Conservation (phyloP, 2,797 vertebrate species). For the Chromis chromis region DNA sequence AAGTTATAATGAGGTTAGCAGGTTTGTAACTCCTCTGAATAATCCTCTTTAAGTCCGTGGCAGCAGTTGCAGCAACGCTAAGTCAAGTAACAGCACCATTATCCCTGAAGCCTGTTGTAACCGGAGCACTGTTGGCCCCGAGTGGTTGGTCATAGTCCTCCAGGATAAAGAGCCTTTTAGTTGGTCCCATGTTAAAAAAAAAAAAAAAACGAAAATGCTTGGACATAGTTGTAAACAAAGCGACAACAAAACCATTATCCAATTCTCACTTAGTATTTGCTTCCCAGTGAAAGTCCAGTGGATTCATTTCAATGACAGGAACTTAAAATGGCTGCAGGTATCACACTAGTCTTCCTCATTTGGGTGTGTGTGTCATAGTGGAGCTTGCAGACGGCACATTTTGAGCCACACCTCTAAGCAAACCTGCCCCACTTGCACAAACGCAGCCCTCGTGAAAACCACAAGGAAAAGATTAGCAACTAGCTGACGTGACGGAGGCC, state of each 20-base stretch:
- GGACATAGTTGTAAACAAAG: background rate
- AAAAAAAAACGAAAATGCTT: background rate
- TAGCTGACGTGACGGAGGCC: conserved; percentile 35
- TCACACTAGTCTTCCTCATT: background rate
- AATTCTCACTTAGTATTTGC: background rate
- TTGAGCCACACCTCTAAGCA: conserved; percentile 27
- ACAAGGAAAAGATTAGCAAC: conserved; percentile 82
- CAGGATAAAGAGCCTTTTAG: conserved; percentile 31
- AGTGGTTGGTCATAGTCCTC: conserved; percentile 5
- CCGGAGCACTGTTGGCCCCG: conserved; percentile 19
- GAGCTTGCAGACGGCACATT: conserved; percentile 3
- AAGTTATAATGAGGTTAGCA: conserved; percentile 74
- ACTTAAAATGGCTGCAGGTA: conserved; percentile 3
- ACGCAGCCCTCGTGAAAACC: conserved; percentile 75
- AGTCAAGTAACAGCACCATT: conserved; percentile 64
- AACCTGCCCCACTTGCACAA: conserved; percentile 25
- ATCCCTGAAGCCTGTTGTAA: conserved; percentile 63
- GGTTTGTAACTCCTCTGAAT: conserved; percentile 72
- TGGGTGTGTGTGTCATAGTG: conserved; percentile 7
- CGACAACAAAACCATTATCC: background rate
- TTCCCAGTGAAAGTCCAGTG: background rate
- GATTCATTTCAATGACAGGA: background rate
- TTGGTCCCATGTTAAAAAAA: background rate
- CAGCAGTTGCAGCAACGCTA: conserved; percentile 54
- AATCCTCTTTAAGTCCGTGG: conserved; percentile 80